Evolutionary conservation across 2,888 invertebrate genomes (phyloP).

Genomic region (Sycophila texana): DNA sequence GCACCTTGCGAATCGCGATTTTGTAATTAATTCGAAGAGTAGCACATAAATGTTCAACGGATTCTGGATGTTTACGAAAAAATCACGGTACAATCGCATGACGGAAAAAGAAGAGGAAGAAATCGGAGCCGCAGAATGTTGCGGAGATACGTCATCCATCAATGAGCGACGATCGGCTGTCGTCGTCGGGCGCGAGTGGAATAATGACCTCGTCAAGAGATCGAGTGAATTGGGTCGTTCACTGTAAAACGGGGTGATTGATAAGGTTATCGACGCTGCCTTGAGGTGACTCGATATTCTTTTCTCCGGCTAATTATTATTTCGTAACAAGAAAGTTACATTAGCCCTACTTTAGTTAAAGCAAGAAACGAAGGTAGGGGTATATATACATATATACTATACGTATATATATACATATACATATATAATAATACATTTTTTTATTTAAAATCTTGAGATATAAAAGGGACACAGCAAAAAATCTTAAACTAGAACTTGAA

Average conservation of each 20-base stretch:
- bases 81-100: background rate
- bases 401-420: no score
- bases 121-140: conserved; percentile 9
- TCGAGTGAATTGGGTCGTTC: conserved; percentile 23
- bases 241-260: conserved; percentile 44
- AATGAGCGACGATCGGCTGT: conserved; percentile 38
- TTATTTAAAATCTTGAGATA: no score
- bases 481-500: no score
- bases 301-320: background rate
- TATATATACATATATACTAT: no score
- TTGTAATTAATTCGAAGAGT: conserved; percentile 7
- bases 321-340: no score
- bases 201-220: conserved; percentile 36
- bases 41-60: background rate
- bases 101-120: background rate
- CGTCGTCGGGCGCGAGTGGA: conserved; percentile 38
- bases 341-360: no score
- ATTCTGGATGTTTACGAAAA: conserved; percentile 25
- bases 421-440: no score
- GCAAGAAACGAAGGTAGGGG: no score
- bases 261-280: conserved; percentile 38
- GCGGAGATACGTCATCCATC: conserved; percentile 30
- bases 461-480: no score
- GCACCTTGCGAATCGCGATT: background rate
- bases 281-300: conserved; percentile 13